Evolutionary conservation across 2,888 invertebrate genomes (phyloP).

Genomic region (Portevinia maculata): DNA sequence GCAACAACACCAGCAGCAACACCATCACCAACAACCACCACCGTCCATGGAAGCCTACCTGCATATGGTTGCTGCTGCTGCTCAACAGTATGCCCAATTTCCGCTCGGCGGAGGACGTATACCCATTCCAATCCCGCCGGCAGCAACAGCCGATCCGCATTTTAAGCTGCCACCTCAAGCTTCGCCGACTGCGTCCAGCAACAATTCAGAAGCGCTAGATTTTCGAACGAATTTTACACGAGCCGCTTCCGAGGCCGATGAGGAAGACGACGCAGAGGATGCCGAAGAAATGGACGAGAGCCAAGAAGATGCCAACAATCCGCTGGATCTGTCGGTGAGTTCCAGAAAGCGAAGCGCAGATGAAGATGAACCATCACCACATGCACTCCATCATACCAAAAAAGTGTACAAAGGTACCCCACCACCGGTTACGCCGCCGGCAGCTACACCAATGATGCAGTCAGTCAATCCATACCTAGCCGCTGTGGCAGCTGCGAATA

Average conservation of each 20-base stretch:
- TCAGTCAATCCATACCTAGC: conserved; percentile 92
- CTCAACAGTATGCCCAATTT: conserved; percentile 88
- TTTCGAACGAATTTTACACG: conserved; percentile 90
- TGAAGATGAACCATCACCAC: conserved; percentile 84
- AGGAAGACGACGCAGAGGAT: conserved; percentile 85
- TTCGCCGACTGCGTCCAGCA: conserved; percentile 83
- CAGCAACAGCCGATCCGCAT: conserved; percentile 84
- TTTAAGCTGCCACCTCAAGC: conserved; percentile 82
- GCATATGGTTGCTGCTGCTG: conserved; percentile 87
- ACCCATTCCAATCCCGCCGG: conserved; percentile 87
- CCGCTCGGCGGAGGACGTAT: conserved; percentile 85
- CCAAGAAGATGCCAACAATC: conserved; percentile 84
- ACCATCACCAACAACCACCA: conserved; percentile 84
- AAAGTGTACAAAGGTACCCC: conserved; percentile 84
- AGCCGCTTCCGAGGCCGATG: conserved; percentile 83
- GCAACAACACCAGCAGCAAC: conserved; percentile 81
- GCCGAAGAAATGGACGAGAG: conserved; percentile 85
- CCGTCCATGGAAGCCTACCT: conserved; percentile 93
- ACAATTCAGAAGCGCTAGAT: conserved; percentile 88
- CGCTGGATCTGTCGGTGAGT: conserved; percentile 92
- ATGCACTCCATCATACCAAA: conserved; percentile 78
- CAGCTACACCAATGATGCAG: conserved; percentile 89
- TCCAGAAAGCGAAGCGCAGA: conserved; percentile 88
- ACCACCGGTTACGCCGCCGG: conserved; percentile 85
- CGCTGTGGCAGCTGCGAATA: conserved; percentile 89